These are phyloP conservation scores for Batillaria attramentaria DNA, from an alignment of 1,140 invertebrate genomes.

Conservation along the genomic window DNA sequence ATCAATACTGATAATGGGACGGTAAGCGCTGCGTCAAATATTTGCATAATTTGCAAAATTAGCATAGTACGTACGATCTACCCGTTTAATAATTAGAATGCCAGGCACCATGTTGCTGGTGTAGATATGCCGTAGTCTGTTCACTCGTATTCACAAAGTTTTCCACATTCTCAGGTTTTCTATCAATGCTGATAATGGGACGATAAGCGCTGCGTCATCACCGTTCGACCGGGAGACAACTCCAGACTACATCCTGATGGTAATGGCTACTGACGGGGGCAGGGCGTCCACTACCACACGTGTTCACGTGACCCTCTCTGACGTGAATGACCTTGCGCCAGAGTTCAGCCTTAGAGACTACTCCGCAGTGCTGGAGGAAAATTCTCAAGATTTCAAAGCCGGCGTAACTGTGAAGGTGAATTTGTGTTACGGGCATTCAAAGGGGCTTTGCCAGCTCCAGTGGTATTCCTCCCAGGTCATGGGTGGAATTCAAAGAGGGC, in stretches of 20 bases:
- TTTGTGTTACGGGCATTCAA: not conserved
- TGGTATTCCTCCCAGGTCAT: too few relatives aligned
- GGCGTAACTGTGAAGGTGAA: slow-evolving; percentile 6
- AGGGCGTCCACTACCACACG: slow-evolving; percentile 1
- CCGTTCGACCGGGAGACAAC: slow-evolving; percentile 42
- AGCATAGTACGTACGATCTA: too few relatives aligned
- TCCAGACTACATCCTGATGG: slow-evolving; percentile 30
- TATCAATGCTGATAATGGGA: slow-evolving; percentile 23
- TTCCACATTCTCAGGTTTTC: slow-evolving; percentile 20
- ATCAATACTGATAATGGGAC: too few relatives aligned
- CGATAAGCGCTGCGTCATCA: slow-evolving; percentile 19
- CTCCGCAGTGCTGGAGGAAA: not conserved
- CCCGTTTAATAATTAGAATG: too few relatives aligned
- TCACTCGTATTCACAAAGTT: too few relatives aligned
- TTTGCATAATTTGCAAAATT: too few relatives aligned
- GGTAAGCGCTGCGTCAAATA: too few relatives aligned
- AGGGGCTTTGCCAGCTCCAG: too few relatives aligned
- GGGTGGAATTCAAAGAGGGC: too few relatives aligned
- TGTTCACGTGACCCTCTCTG: slow-evolving; percentile 19
- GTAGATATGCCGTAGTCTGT: too few relatives aligned
- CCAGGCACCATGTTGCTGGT: too few relatives aligned
- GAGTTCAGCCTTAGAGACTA: not conserved
- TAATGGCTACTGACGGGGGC: slow-evolving; percentile 32
- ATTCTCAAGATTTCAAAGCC: not conserved
- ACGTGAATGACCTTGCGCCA: slow-evolving; percentile 30